A percentile compares a stretch with the other conserved stretches of the same genome.
phyloP scores from a whole-genome alignment of 2,888 invertebrate species.

The Drosophila infuscata region DNA sequence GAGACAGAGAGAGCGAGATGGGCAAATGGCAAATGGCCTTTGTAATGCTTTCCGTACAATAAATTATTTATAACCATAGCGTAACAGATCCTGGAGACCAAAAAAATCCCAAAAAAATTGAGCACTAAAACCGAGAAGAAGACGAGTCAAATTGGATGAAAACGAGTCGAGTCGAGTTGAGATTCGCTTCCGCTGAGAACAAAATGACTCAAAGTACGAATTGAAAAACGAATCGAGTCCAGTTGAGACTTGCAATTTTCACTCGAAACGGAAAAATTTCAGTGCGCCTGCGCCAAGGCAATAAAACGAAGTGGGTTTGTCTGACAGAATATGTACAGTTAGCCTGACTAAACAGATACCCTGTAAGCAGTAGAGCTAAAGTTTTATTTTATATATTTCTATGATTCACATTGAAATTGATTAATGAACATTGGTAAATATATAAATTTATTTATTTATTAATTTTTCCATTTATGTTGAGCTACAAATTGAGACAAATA shows the following conservation, averaged over 20 bases:
- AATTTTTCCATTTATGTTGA: background rate
- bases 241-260: background rate
- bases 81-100: conserved; percentile 53
- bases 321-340: too few species aligned
- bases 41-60: conserved; percentile 57
- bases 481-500: background rate
- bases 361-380: conserved; percentile 2
- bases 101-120: conserved; percentile 31
- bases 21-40: conserved; percentile 40
- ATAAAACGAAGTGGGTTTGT: conserved; percentile 40
- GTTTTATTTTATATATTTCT: background rate
- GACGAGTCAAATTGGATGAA: conserved; percentile 27
- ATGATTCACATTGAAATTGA: background rate
- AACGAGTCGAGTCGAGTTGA: conserved; percentile 10
- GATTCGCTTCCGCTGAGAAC: conserved; percentile 32
- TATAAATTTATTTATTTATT: background rate
- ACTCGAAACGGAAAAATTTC: background rate
- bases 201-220: background rate
- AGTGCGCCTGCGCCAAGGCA: conserved; percentile 71
- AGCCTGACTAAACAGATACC: conserved; percentile 15
- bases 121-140: conserved; percentile 11
- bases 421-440: background rate
- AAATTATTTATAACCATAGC: conserved; percentile 73
- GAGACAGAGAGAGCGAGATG: conserved; percentile 1
- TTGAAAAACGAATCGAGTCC: background rate